Base-by-base conservation (phyloP, 1,140 invertebrate genomes). In the Neocloeon triangulifer region DNA sequence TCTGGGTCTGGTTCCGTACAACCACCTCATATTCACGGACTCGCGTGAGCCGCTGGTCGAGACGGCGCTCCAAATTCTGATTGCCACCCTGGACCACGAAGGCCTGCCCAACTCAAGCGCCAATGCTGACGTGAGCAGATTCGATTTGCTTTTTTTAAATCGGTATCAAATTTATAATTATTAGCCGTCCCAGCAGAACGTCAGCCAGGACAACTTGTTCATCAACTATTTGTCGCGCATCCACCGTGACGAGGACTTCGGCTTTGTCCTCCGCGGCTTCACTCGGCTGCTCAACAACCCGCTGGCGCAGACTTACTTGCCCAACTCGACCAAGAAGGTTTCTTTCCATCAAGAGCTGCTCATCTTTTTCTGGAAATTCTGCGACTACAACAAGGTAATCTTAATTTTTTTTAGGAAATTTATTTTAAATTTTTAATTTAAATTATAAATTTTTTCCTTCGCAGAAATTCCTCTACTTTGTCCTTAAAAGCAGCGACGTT, bases 301-400 rank as follows among this genome's bases (percentile, higher is more conserved):
- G 1, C 56, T 99, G 12, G 66, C 79, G 30, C 89, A 97, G 62
- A 97, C 91, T 2, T 98, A 98, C 57, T 64, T 98, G 39, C 94
- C 94, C 10, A 95, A 96, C 53, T 96, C 91, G 3, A 79, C 79
- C 1, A 98, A 98, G 54, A 88, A 91, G 53, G 77, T 99, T 15
- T 77, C 86, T 47, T 88, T 95, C 49, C 89, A 98, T 54, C 94
- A 98, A 58, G 95, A 99, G 48, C 57, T 99, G 32, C 59, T 99
- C 3, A 86, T 99, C 19, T 71, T 98, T 42, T 96, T 99, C 45
- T 99, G 95, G 95, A 98, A 98, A 59, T 84, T 96, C 58, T 99
- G 94, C 49, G 94, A 99, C 54, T 96, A 95, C 47, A 99, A 99
- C 55, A 98, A 97, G 64, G 77, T 81, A 52, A 36, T 33, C 37